Evolutionary conservation across 2,797 vertebrate species (phyloP).

Genomic region (Muraenolepis orangiensis): DNA sequence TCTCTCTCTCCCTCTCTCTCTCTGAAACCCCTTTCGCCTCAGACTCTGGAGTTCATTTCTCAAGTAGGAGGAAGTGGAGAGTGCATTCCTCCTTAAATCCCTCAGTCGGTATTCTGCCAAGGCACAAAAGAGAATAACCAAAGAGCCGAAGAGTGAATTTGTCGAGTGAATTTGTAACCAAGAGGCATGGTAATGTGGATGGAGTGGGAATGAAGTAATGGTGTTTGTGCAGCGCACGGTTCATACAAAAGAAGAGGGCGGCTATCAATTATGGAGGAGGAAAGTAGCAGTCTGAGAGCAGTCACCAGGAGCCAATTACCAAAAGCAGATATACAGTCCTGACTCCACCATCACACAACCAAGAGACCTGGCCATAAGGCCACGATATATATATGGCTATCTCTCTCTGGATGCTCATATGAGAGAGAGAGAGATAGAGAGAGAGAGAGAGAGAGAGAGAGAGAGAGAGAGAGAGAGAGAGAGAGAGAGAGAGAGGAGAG

Average conservation of each 20-base stretch:
- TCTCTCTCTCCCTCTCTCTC: too few relatives aligned
- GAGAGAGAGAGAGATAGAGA: too few relatives aligned
- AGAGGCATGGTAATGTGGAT: constrained; percentile 24
- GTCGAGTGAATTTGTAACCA: constrained; percentile 22
- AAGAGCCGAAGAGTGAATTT: too few relatives aligned
- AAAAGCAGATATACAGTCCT: constrained; percentile 35
- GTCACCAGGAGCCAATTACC: constrained; percentile 10
- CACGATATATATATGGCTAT: too few relatives aligned
- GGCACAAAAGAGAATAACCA: not conserved
- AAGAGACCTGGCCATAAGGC: constrained; percentile 10
- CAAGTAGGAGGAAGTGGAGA: constrained; percentile 16
- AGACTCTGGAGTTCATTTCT: constrained; percentile 11
- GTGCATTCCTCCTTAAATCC: constrained; percentile 19
- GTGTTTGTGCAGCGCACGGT: constrained; percentile 42
- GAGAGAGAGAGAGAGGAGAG: not conserved
- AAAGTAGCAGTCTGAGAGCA: constrained; percentile 21
- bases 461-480: not conserved
- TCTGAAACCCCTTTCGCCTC: constrained; percentile 1
- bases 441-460: too few relatives aligned
- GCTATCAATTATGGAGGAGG: constrained; percentile 47
- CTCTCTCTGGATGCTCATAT: too few relatives aligned
- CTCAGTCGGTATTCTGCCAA: constrained; percentile 19
- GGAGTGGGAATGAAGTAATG: constrained; percentile 55
- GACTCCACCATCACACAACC: constrained; percentile 37
- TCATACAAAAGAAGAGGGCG: constrained; percentile 12